These are phyloP conservation scores for Sciurus vulgaris DNA, from an alignment of 2,797 vertebrate species.

Conservation along the genomic window DNA sequence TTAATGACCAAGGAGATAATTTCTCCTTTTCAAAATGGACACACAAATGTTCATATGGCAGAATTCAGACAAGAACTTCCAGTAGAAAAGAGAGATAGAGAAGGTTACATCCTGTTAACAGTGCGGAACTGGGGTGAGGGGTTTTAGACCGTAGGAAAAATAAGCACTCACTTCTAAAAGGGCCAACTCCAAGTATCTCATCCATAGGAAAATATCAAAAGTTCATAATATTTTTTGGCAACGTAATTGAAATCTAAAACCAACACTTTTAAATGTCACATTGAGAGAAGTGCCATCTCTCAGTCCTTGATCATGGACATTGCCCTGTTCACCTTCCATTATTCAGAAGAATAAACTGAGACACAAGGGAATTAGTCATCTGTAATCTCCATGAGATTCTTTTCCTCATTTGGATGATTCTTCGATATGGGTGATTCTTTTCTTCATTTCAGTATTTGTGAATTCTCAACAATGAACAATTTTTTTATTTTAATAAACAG, in stretches of 20 bases:
- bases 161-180: neutral
- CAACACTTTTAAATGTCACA: neutral
- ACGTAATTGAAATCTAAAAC: neutral
- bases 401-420: neutral
- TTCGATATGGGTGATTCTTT: neutral
- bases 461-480: neutral
- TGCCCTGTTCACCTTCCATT: neutral
- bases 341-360: neutral
- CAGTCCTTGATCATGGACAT: neutral
- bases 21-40: slow-evolving; percentile 21
- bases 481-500: neutral
- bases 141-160: neutral
- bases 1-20: slow-evolving; percentile 9
- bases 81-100: neutral
- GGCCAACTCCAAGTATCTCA: neutral
- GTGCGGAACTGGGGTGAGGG: neutral
- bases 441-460: slow-evolving; percentile 1
- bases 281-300: neutral
- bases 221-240: neutral
- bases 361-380: neutral
- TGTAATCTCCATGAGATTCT: neutral
- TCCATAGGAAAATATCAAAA: neutral
- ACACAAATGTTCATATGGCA: neutral
- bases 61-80: slow-evolving; percentile 27
- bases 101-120: neutral